A percentile compares a stretch with the other conserved stretches of the same genome.
Evolutionary conservation across 1,140 invertebrate genomes (phyloP).

Genomic region (Choristoneura fumiferana): DNA sequence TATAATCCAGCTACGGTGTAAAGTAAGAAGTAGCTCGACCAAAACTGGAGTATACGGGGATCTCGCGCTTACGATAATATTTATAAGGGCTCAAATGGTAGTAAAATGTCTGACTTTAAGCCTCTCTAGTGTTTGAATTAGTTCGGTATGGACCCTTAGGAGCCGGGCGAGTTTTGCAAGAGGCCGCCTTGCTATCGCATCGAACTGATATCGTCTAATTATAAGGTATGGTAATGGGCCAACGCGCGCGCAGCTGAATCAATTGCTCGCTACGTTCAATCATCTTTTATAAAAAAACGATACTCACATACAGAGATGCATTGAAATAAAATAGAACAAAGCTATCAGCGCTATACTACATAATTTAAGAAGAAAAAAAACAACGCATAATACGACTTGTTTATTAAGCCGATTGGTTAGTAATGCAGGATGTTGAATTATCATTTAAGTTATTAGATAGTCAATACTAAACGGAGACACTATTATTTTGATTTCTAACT

Average conservation of each 20-base stretch:
- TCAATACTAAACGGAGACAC: conserved; percentile 11
- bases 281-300: conserved; percentile 20
- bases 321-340: neutral
- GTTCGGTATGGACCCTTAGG: conserved; percentile 69
- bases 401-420: conserved; percentile 6
- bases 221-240: conserved; percentile 64
- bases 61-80: conserved; percentile 20
- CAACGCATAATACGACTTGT: neutral
- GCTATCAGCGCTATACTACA: neutral
- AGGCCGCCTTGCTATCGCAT: conserved; percentile 69
- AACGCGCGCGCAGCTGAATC: conserved; percentile 49
- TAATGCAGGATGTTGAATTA: conserved; percentile 16
- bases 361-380: conserved; percentile 1
- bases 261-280: conserved; percentile 51
- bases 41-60: conserved; percentile 35
- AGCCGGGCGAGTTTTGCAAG: conserved; percentile 71
- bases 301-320: neutral
- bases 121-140: conserved; percentile 28
- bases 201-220: conserved; percentile 76
- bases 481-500: neutral
- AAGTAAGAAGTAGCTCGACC: neutral
- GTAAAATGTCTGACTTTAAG: conserved; percentile 22
- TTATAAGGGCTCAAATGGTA: conserved; percentile 23
- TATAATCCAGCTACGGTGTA: neutral
- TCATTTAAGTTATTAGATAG: conserved; percentile 8